Base-by-base conservation (phyloP, 2,797 vertebrate species). In the Salarias fasciatus region DNA sequence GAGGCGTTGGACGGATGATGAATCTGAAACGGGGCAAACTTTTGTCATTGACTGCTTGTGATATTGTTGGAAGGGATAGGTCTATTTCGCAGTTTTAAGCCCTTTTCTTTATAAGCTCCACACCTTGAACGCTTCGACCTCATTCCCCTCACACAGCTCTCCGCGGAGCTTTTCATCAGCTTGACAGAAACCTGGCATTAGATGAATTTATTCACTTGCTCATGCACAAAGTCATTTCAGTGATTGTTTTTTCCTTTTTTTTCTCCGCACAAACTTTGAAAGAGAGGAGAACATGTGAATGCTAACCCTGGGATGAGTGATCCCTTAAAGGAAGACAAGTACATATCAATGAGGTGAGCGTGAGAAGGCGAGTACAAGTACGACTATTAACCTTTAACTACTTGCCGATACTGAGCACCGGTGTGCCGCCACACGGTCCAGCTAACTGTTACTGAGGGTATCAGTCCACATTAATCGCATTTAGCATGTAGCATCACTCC, bases 171-270 rank as follows among this genome's bases (percentile, higher is more conserved):
- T 77, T 84, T 77, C 74, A 79, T 86, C 69, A 79, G 52, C 54
- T 43, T 70, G 79, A 79, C 74, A 79, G 66, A 72, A 83, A 74
- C 57, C 69, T 80, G 77, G 64, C 67, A 62, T 77, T 68, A 61
- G 46, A 66, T 45, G 29, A 50, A 85, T 80, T 66, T 72, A 72
- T 82, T 61, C 66, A 40, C 70, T 76, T 76, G 35, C 41, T 75
- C 53, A 67, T 65, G 73, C 63, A 68, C 61, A 83, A 79, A 84
- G 69, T 78, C 53, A 72, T 84, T 75, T 71, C 28, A 15, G 52
- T 60, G 53, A 77, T 85, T 73, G 41, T 75, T 74, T 67, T 71
- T 65, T 33, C 63, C 12, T 38, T 8, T 75, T 76, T 67, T 71
- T 65, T 35, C 63, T 13, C 33, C 6, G 12, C 33, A 28, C 42